These are phyloP conservation scores for Xyrichtys novacula DNA, from an alignment of 2,797 vertebrate species.

Conservation along the genomic window DNA sequence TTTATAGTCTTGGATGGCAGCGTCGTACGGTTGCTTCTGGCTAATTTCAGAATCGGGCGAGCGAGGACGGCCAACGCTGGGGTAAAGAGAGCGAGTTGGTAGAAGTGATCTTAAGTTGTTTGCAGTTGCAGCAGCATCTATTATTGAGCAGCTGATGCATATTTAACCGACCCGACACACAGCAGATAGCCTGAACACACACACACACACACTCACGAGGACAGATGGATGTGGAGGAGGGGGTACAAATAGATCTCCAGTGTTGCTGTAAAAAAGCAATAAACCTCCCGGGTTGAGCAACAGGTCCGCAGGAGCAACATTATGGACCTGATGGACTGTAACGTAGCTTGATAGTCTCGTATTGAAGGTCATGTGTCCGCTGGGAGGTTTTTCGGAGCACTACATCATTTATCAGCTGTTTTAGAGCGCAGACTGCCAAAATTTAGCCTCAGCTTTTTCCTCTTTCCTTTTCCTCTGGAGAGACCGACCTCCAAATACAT, in stretches of 20 bases:
- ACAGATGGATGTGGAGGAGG: not conserved
- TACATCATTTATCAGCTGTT: not conserved
- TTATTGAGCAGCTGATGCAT: constrained; percentile 47
- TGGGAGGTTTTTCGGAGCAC: not conserved
- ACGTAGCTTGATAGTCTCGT: not conserved
- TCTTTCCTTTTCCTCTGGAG: not conserved
- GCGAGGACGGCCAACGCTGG: not conserved
- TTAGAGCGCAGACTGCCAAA: not conserved
- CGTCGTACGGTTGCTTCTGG: constrained; percentile 17
- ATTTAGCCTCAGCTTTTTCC: not conserved
- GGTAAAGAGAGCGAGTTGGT: not conserved
- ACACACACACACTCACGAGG: constrained; percentile 9
- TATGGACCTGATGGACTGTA: not conserved
- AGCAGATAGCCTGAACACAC: not conserved
- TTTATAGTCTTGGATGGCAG: not conserved
- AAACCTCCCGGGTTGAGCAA: not conserved
- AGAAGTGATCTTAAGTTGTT: constrained; percentile 22
- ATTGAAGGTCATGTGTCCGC: not conserved
- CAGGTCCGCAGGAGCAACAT: constrained; percentile 1
- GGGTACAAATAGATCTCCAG: not conserved
- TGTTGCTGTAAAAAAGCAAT: not conserved
- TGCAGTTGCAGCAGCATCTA: constrained; percentile 37
- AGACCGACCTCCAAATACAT: too few species aligned
- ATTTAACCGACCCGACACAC: constrained; percentile 23
- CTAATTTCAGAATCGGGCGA: not conserved